Evolutionary conservation across 2,888 invertebrate genomes (phyloP).

Genomic region (Agonopterix subpropinquella): DNA sequence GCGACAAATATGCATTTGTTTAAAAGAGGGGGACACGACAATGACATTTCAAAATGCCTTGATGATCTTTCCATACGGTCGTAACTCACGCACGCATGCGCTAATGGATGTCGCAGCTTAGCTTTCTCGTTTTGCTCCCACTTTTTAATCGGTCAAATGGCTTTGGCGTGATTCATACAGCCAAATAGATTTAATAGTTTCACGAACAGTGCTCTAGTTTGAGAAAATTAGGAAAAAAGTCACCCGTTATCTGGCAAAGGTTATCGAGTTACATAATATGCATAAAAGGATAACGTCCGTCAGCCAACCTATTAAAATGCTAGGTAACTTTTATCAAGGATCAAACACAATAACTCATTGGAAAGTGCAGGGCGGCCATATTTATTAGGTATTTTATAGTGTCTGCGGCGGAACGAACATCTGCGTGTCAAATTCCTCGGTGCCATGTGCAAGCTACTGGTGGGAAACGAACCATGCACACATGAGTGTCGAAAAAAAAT

Average conservation of each 20-base stretch:
- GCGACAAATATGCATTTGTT: neutral
- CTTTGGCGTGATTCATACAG: conserved; percentile 13
- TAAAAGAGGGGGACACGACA: conserved; percentile 1
- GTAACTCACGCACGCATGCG: conserved; percentile 27
- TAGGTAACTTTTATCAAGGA: conserved; percentile 8
- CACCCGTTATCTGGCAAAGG: neutral
- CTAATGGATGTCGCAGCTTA: conserved; percentile 37
- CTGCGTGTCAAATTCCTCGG: conserved; percentile 73
- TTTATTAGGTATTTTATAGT: conserved; percentile 65
- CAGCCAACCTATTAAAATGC: neutral
- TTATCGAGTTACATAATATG: neutral
- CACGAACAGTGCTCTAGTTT: conserved; percentile 4
- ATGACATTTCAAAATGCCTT: conserved; percentile 25
- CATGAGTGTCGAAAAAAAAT: conserved; percentile 41
- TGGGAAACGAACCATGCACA: conserved; percentile 66
- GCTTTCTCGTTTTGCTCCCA: conserved; percentile 31
- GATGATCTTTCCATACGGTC: conserved; percentile 30
- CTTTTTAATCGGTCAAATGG: conserved; percentile 18
- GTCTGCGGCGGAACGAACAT: conserved; percentile 61
- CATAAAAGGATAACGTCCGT: neutral
- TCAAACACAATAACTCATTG: conserved; percentile 18
- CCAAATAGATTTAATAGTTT: conserved; percentile 8
- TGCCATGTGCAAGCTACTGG: conserved; percentile 67
- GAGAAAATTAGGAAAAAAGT: neutral
- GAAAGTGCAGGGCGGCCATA: conserved; percentile 38